Evolutionary conservation across 2,113 vertebrate genomes (phyloP).

Genomic region (Axis porcinus): DNA sequence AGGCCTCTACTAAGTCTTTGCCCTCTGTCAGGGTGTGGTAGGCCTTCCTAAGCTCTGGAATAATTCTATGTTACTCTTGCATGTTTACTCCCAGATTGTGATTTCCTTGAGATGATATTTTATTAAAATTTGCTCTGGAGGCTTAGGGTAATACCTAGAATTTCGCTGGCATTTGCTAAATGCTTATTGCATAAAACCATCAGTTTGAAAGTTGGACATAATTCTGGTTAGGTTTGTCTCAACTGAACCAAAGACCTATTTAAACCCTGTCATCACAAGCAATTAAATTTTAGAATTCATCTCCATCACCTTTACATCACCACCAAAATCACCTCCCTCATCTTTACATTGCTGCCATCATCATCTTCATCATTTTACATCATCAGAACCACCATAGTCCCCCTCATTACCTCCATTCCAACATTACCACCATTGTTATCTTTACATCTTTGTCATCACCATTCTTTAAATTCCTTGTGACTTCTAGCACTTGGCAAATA

Average conservation of each 20-base stretch:
- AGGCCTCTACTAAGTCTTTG: background rate
- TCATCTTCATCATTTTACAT: background rate
- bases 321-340: too few species aligned
- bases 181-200: background rate
- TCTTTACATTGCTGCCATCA: background rate
- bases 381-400: background rate
- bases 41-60: background rate
- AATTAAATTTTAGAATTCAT: background rate
- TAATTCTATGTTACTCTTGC: too few species aligned
- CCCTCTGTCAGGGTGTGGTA: accelerated
- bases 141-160: background rate
- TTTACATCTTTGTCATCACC: background rate
- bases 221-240: background rate
- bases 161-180: background rate
- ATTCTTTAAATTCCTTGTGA: background rate
- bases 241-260: background rate
- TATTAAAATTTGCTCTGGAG: background rate
- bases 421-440: accelerated
- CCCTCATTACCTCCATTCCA: too few species aligned
- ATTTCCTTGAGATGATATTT: background rate
- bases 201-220: background rate
- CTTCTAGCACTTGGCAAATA: background rate
- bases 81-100: background rate
- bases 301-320: too few species aligned
- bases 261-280: background rate